These are phyloP conservation scores for Dendrolimus pini DNA, from an alignment of 2,888 invertebrate genomes.

Conservation along the genomic window DNA sequence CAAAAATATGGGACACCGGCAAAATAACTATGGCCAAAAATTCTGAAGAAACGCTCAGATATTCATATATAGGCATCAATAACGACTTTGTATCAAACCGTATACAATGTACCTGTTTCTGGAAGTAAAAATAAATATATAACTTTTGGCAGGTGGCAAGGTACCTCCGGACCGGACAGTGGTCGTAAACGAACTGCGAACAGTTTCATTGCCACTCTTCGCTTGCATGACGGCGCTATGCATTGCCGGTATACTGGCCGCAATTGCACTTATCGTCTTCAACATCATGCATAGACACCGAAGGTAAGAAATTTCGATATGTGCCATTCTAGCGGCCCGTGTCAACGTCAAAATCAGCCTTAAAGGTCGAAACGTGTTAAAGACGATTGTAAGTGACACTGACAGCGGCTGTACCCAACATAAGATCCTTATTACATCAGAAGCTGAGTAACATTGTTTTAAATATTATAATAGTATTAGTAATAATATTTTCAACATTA, in stretches of 20 bases:
- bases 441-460: too few relatives aligned
- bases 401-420: too few relatives aligned
- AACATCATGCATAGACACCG: slow-evolving; percentile 94
- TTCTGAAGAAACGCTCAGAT: too few relatives aligned
- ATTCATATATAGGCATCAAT: too few relatives aligned
- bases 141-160: slow-evolving; percentile 80
- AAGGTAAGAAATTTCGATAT: slow-evolving; percentile 78
- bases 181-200: slow-evolving; percentile 88
- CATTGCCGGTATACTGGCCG: slow-evolving; percentile 90
- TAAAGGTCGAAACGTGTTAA: too few relatives aligned
- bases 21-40: too few relatives aligned
- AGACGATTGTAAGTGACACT: too few relatives aligned
- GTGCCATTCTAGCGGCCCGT: slow-evolving; percentile 9
- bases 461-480: too few relatives aligned
- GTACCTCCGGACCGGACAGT: slow-evolving; percentile 97
- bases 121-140: slow-evolving; percentile 1
- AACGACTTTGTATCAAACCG: too few relatives aligned
- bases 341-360: slow-evolving; percentile 22
- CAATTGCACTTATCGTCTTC: slow-evolving; percentile 91
- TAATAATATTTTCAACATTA: too few relatives aligned
- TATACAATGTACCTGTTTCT: not conserved
- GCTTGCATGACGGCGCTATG: slow-evolving; percentile 96
- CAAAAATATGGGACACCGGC: too few relatives aligned
- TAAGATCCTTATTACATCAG: too few relatives aligned
- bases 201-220: slow-evolving; percentile 92